A percentile compares a stretch with the other conserved stretches of the same genome.
Conservation (phyloP, 2,888 invertebrate species). For the Lamellibrachia columna region DNA sequence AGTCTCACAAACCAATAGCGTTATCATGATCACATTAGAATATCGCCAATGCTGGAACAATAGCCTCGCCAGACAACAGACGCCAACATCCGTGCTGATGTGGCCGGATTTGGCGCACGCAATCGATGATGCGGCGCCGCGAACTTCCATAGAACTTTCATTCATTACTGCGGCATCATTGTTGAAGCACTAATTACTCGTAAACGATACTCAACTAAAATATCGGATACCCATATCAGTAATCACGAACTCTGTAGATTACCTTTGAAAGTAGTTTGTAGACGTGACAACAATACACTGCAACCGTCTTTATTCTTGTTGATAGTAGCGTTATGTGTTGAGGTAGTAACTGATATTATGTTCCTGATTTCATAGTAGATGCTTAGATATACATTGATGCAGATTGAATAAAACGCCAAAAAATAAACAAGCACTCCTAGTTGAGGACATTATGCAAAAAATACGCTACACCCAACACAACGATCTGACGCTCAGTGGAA, state of each 20-base stretch:
- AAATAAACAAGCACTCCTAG: background rate
- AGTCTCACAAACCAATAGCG: background rate
- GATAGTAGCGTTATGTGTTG: background rate
- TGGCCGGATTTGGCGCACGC: background rate
- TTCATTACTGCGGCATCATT: background rate
- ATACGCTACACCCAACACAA: background rate
- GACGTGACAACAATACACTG: background rate
- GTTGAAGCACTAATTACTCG: background rate
- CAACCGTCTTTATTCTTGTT: background rate
- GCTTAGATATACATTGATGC: background rate
- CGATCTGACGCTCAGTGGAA: background rate
- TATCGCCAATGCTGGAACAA: background rate
- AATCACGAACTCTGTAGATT: background rate
- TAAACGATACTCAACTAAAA: background rate
- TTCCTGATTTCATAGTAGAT: background rate
- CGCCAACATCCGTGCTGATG: background rate
- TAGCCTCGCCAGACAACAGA: background rate
- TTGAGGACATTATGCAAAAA: background rate
- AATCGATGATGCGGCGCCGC: background rate
- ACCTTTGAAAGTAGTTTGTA: background rate
- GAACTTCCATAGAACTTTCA: background rate
- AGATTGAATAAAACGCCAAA: background rate
- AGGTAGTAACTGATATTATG: background rate
- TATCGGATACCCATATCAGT: background rate
- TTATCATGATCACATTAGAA: conserved; percentile 16